These are phyloP conservation scores for Calyptommatus sinebrachiatus DNA, from an alignment of 2,113 vertebrate genomes.

Conservation along the genomic window DNA sequence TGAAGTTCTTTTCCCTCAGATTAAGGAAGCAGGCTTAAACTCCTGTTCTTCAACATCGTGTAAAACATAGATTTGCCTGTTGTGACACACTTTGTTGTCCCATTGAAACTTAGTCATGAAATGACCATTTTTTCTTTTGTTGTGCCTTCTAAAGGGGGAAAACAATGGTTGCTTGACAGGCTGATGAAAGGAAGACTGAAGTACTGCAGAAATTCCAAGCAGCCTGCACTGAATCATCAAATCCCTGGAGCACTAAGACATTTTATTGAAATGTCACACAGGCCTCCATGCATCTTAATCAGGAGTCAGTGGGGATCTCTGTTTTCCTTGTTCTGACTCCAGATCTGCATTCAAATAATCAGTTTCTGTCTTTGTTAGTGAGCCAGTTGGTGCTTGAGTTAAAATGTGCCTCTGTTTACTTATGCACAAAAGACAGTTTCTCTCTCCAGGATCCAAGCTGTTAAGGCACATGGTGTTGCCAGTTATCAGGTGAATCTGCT, in stretches of 20 bases:
- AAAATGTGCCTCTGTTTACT: not conserved
- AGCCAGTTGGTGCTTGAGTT: not conserved
- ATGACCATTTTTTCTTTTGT: constrained; percentile 28
- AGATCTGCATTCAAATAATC: constrained; percentile 26
- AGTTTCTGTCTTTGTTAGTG: not conserved
- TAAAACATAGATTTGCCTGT: constrained; percentile 21
- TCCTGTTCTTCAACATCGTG: not conserved
- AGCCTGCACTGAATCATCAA: constrained; percentile 55
- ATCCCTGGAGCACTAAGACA: constrained; percentile 55
- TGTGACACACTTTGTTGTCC: not conserved
- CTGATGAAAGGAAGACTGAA: constrained; percentile 39
- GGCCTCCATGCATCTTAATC: constrained; percentile 54
- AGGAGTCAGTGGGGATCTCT: constrained; percentile 42
- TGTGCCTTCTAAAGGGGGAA: constrained; percentile 29
- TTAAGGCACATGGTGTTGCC: too few relatives aligned
- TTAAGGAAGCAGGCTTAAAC: not conserved
- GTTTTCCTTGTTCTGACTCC: constrained; percentile 5
- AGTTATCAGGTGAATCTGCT: not conserved
- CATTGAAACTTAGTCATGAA: constrained; percentile 27
- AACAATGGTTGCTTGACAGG: constrained; percentile 42
- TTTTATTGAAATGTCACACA: constrained; percentile 59
- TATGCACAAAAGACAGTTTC: not conserved
- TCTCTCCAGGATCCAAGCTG: not conserved
- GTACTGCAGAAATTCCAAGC: constrained; percentile 46
- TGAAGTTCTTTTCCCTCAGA: not conserved